A percentile compares a stretch with the other conserved stretches of the same genome.
Evolutionary conservation across 2,888 invertebrate genomes (phyloP).

Genomic region (Punctoribates punctum): DNA sequence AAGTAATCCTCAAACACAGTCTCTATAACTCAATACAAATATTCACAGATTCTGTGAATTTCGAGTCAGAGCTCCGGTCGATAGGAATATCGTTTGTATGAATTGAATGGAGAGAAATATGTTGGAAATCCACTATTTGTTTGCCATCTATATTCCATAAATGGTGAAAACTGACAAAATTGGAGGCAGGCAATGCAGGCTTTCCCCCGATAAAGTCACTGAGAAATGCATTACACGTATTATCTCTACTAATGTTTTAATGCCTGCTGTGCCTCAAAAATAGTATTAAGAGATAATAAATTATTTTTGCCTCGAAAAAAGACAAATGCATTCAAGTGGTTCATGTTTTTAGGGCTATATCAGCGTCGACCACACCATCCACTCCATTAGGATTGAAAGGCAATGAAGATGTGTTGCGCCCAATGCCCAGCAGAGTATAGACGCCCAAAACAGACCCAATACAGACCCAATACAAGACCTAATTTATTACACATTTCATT

Average conservation of each 20-base stretch:
- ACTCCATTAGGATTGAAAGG: slow-evolving; percentile 2
- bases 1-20: background rate
- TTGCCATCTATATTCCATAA: slow-evolving; percentile 32
- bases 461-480: background rate
- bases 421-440: background rate
- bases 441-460: background rate
- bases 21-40: too few relatives aligned
- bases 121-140: background rate
- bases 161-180: slow-evolving; percentile 32
- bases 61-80: too few relatives aligned
- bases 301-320: slow-evolving; percentile 21
- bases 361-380: background rate
- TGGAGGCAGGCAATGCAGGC: background rate
- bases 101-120: background rate
- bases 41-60: too few relatives aligned
- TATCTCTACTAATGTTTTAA: slow-evolving; percentile 25
- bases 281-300: slow-evolving; percentile 34
- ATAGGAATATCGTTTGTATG: too few relatives aligned
- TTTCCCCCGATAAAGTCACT: background rate
- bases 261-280: slow-evolving; percentile 26
- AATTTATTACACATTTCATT: background rate
- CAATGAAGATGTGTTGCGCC: slow-evolving; percentile 28
- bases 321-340: background rate
- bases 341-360: slow-evolving; percentile 1
- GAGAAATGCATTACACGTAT: slow-evolving; percentile 1